A percentile compares a stretch with the other conserved stretches of the same genome.
Conservation (phyloP, 2,888 invertebrate genomes). For the Agriopis aurantiaria region DNA sequence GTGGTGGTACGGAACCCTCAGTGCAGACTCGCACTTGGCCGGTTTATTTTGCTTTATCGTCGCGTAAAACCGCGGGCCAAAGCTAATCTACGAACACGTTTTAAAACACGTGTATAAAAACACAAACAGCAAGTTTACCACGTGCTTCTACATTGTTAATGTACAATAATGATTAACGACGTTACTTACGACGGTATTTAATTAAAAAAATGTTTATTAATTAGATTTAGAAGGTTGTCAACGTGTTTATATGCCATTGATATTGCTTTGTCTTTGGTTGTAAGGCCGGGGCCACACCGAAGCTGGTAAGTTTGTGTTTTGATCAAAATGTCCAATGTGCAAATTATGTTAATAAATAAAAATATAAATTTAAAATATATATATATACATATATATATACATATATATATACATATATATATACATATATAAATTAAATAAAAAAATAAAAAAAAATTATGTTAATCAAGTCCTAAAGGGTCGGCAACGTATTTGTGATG, state of each 20-base stretch:
- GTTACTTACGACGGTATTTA: neutral
- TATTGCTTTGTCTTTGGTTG: neutral
- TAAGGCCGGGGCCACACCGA: neutral
- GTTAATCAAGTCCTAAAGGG: too few relatives aligned
- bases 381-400: too few relatives aligned
- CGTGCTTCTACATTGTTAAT: slow-evolving; percentile 1
- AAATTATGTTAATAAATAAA: too few relatives aligned
- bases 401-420: too few relatives aligned
- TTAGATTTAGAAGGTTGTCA: neutral
- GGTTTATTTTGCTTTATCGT: too few relatives aligned
- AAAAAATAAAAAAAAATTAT: too few relatives aligned
- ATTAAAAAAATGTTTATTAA: slow-evolving; percentile 2
- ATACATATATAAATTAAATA: too few relatives aligned
- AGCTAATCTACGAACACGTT: neutral
- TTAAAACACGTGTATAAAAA: slow-evolving; percentile 2
- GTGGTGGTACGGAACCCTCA: too few relatives aligned
- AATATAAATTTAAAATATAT: too few relatives aligned
- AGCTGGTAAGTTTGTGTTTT: neutral
- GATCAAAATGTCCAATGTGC: too few relatives aligned
- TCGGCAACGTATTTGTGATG: too few relatives aligned
- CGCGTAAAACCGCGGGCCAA: neutral
- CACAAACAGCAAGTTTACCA: neutral
- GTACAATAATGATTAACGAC: slow-evolving; percentile 1
- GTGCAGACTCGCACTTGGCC: too few relatives aligned
- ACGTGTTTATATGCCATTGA: neutral